Base-by-base conservation (phyloP, 2,113 vertebrate species). In the Oryzias celebensis region DNA sequence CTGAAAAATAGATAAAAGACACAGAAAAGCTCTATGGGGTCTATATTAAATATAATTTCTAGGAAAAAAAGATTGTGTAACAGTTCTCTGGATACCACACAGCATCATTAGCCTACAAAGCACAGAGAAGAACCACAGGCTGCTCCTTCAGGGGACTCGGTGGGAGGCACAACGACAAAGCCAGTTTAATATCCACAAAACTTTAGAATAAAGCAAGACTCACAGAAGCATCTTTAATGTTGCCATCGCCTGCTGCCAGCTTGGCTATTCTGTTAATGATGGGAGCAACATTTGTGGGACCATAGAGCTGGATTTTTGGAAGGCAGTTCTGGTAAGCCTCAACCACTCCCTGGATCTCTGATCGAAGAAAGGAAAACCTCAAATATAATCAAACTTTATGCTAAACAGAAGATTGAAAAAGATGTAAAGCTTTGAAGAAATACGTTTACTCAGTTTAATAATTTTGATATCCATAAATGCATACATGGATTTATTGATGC, bases 291-390 rank as follows among this genome's bases (percentile, higher is more conserved):
- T 97, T 98, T 85, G 96, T 98, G 47, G 97, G 97, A 41, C 97
- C 96, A 0, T 96, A 98, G 59, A 99, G 90, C 78, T 98, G 96
- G 86, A 99, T 96, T 87, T 95, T 94, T 71, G 96, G 97, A 78
- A 98, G 92, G 85, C 97, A 97, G 90, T 88, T 97, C 90, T 94
- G 95, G 83, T 98, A 98, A 20, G 96, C 96, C 73, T 99, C 95
- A 60, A 98, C 97, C 20, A 98, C 94, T 0, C 96, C 96, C 85
- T 97, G 95, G 91, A 98, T 96, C 46, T 92, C 96, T 98, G 75
- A 79, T 84, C 52, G 85, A 66, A 78, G 61, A 16, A 23, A 72
- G 65, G 23, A 14, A 71, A 36, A 46, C 7, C 49, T 56, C 28
- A 70, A 52, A 20, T 20, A 20, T 20, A 20, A 18, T 54, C 10